These are phyloP conservation scores for Chloropsis cyanopogon DNA, from an alignment of 2,113 vertebrate species.

Conservation along the genomic window DNA sequence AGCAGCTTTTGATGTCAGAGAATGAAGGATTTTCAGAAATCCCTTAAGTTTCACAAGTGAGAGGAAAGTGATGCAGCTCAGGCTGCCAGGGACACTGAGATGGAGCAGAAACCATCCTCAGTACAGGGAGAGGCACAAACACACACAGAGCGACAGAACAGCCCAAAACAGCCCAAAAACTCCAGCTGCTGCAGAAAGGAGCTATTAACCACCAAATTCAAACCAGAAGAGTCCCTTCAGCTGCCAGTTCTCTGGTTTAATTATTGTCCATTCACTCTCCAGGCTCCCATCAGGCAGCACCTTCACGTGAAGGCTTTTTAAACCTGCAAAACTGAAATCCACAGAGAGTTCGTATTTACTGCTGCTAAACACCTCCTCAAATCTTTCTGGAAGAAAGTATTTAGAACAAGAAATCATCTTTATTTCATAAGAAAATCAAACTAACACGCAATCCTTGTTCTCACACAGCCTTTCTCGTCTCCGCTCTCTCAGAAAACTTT, in stretches of 20 bases:
- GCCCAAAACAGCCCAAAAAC: not conserved
- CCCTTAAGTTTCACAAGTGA: not conserved
- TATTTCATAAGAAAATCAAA: not conserved
- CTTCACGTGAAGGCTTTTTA: rapidly evolving
- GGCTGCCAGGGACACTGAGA: not conserved
- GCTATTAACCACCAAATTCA: too few species aligned
- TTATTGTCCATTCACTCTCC: not conserved
- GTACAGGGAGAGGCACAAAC: not conserved
- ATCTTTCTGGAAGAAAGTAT: not conserved
- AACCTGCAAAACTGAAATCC: not conserved
- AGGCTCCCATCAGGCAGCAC: not conserved
- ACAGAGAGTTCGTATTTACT: not conserved
- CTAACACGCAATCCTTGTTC: not conserved
- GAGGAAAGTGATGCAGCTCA: not conserved
- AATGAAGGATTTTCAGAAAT: not conserved
- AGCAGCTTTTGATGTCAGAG: not conserved
- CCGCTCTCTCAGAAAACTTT: not conserved
- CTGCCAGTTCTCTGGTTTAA: not conserved
- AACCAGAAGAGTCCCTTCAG: not conserved
- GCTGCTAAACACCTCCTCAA: not conserved
- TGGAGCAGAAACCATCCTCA: not conserved
- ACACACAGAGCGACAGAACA: not conserved
- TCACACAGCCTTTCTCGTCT: not conserved
- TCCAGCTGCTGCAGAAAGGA: not conserved
- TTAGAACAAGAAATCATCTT: not conserved